Percentiles rank a stretch among this genome's conserved stretches.
These are phyloP conservation scores for Nemotelus nigrinus DNA, from an alignment of 2,888 invertebrate species.

Conservation along the genomic window DNA sequence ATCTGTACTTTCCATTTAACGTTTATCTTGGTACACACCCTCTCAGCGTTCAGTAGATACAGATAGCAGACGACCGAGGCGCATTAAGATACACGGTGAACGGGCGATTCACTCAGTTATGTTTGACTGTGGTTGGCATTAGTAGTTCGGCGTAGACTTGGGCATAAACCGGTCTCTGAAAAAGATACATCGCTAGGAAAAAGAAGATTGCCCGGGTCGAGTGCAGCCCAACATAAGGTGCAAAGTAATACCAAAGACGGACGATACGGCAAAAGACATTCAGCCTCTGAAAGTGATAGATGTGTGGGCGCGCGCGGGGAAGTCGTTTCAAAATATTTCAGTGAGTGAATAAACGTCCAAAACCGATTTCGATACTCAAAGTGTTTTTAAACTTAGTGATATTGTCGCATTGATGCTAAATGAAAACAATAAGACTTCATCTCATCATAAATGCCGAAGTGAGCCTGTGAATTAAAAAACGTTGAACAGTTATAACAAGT, in stretches of 20 bases:
- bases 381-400: too few species aligned
- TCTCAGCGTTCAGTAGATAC: background rate
- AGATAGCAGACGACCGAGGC: background rate
- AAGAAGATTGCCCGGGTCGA: constrained; percentile 11
- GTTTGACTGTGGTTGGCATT: constrained; percentile 20
- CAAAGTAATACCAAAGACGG: constrained; percentile 37
- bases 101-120: constrained; percentile 5
- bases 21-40: constrained; percentile 19
- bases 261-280: constrained; percentile 33
- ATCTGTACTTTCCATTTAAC: background rate
- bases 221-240: constrained; percentile 34
- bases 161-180: background rate
- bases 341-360: background rate
- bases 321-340: constrained; percentile 20
- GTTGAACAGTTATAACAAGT: background rate
- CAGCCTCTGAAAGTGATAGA: constrained; percentile 25
- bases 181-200: constrained; percentile 27
- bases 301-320: constrained; percentile 37
- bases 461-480: too few species aligned
- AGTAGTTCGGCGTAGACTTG: constrained; percentile 15
- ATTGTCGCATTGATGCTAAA: too few species aligned
- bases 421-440: too few species aligned
- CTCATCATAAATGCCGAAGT: too few species aligned
- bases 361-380: too few species aligned
- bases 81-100: background rate